A percentile compares a stretch with the other conserved stretches of the same genome.
Evolutionary conservation across 2,113 vertebrate species (phyloP).

Genomic region (Poicephalus meyeri): DNA sequence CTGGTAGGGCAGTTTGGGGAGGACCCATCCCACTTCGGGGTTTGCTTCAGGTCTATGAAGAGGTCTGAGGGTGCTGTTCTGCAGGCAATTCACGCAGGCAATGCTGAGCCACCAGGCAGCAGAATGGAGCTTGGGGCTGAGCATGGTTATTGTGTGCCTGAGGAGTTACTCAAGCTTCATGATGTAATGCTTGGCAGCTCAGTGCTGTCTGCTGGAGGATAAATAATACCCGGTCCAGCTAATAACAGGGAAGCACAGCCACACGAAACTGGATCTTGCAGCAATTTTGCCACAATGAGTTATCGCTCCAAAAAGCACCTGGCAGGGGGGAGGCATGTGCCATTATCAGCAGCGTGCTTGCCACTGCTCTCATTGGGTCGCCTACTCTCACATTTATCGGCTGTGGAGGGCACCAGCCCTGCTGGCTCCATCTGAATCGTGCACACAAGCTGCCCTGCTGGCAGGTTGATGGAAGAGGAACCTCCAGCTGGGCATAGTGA

Average conservation of each 20-base stretch:
- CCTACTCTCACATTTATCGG: neutral
- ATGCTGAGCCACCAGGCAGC: neutral
- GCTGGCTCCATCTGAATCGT: neutral
- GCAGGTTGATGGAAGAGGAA: neutral
- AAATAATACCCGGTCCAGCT: neutral
- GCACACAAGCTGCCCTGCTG: neutral
- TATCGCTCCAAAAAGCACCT: neutral
- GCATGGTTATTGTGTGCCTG: neutral
- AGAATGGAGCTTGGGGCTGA: neutral
- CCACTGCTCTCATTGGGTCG: neutral
- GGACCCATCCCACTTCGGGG: neutral
- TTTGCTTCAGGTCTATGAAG: neutral
- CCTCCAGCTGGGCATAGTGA: neutral
- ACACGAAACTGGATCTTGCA: neutral
- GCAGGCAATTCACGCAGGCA: rapidly evolving
- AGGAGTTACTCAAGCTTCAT: neutral
- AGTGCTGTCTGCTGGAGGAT: neutral
- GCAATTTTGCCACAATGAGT: neutral
- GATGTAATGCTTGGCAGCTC: neutral
- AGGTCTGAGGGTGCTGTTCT: neutral
- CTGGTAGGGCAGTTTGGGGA: neutral
- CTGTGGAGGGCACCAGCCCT: neutral
- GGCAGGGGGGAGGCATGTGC: neutral
- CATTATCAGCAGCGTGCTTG: neutral
- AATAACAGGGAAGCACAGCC: neutral